Percentiles rank a stretch among this genome's conserved stretches.
Evolutionary conservation across 2,888 invertebrate species (phyloP).

Genomic region (Hedychridium roseum): DNA sequence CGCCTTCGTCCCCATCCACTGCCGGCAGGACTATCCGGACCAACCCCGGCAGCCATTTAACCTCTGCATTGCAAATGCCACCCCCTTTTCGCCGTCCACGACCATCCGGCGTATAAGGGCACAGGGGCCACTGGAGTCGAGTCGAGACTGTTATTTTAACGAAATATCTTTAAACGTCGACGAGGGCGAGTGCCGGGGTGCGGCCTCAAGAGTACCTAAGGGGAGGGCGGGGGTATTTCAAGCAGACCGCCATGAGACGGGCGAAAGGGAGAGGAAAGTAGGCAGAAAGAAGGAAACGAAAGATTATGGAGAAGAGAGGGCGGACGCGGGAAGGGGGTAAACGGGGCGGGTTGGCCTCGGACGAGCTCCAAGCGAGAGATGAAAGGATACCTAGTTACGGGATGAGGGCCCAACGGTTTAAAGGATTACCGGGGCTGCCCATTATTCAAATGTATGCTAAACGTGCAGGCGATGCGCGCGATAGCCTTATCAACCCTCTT

Average conservation of each 20-base stretch:
- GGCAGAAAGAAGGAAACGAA: conserved; percentile 31
- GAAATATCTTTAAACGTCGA: conserved; percentile 63
- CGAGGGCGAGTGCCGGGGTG: conserved; percentile 7
- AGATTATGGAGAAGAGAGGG: too few species aligned
- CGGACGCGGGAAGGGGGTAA: conserved; percentile 5
- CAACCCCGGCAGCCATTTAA: conserved; percentile 59
- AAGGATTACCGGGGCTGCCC: conserved; percentile 62
- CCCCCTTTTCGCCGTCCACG: conserved; percentile 57
- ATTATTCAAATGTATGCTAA: conserved; percentile 65
- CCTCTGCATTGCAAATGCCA: conserved; percentile 65
- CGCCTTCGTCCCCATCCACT: conserved; percentile 22
- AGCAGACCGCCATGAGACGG: too few species aligned
- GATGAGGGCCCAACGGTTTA: conserved; percentile 61
- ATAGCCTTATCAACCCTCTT: conserved; percentile 62
- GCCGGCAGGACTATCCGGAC: conserved; percentile 26
- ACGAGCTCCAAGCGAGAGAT: conserved; percentile 53
- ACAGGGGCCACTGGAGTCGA: conserved; percentile 31
- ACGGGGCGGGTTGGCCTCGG: conserved; percentile 39
- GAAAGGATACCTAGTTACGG: conserved; percentile 63
- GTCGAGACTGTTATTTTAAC: conserved; percentile 63
- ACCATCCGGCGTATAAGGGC: conserved; percentile 39
- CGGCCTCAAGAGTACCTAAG: neutral
- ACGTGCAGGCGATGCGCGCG: conserved; percentile 56
- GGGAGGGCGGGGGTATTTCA: neutral
- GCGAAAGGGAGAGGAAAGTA: conserved; percentile 30